A percentile compares a stretch with the other conserved stretches of the same genome.
Conservation (phyloP, 2,888 invertebrate species). For the Scotopteryx bipunctaria region DNA sequence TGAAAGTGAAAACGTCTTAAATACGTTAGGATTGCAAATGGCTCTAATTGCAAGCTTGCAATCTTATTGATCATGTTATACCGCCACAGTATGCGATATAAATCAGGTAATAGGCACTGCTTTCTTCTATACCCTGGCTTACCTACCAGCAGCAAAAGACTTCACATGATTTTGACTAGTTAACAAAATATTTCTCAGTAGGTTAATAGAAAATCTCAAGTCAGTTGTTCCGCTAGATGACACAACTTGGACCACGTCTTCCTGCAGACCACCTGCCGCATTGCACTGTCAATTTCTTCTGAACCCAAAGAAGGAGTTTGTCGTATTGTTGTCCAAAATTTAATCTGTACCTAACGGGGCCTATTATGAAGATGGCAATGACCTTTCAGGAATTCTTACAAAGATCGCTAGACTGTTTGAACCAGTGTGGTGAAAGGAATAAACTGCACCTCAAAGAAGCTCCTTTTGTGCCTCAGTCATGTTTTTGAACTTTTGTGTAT, state of each 20-base stretch:
- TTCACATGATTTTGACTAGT: no score
- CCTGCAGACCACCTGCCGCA: constrained; percentile 31
- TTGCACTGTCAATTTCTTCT: constrained; percentile 3
- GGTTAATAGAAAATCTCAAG: no score
- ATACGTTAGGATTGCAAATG: no score
- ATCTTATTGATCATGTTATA: no score
- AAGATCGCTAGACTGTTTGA: not conserved
- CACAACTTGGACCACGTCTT: constrained; percentile 18
- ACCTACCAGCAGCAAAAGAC: no score
- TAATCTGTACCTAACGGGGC: constrained; percentile 29
- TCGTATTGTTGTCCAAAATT: constrained; percentile 24
- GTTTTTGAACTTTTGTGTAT: not conserved
- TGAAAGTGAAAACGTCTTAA: no score
- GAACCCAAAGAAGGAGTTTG: constrained; percentile 13
- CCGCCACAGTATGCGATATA: no score
- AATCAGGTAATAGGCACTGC: no score
- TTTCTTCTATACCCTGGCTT: no score
- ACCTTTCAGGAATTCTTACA: constrained; percentile 5
- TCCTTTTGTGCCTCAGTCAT: not conserved
- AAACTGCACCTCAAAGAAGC: not conserved
- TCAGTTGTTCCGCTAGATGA: constrained; percentile 5
- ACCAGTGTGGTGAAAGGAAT: not conserved
- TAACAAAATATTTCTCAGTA: no score
- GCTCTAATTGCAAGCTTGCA: no score
- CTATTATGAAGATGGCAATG: constrained; percentile 13